Conservation (phyloP, 2,113 vertebrate species). For the Daphoenositta chrysoptera region DNA sequence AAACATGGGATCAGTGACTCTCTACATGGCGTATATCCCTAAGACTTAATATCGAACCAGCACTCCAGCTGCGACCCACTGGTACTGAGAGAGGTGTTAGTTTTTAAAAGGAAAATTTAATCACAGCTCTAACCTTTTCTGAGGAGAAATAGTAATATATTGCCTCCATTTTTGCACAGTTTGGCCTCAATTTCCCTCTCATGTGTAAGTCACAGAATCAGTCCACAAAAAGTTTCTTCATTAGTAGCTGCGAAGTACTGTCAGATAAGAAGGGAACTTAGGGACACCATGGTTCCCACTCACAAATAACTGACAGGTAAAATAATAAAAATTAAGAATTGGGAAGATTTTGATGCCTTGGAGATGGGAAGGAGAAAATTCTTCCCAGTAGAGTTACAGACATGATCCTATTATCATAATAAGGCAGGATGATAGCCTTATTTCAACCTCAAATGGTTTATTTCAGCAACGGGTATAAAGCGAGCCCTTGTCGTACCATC, state of each 20-base stretch:
- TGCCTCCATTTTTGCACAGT: background rate
- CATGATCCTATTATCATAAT: background rate
- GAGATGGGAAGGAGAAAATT: background rate
- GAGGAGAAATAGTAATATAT: background rate
- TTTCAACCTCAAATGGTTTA: background rate
- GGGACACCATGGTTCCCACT: background rate
- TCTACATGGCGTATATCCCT: background rate
- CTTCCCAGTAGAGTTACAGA: background rate
- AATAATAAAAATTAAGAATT: background rate
- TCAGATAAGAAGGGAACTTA: background rate
- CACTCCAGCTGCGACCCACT: background rate
- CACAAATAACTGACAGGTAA: background rate
- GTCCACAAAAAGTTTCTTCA: background rate
- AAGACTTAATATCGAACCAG: background rate
- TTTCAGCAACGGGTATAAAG: conserved; percentile 6
- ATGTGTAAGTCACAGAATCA: background rate
- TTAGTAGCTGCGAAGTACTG: background rate
- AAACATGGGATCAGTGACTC: background rate
- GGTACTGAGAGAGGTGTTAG: background rate
- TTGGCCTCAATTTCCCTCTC: background rate
- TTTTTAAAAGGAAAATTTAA: background rate
- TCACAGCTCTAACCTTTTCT: background rate
- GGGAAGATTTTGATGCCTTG: background rate
- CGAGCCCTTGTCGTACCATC: background rate
- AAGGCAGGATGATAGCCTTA: background rate